These are phyloP conservation scores for Aldrovandia affinis DNA, from an alignment of 2,797 vertebrate species.

Conservation along the genomic window DNA sequence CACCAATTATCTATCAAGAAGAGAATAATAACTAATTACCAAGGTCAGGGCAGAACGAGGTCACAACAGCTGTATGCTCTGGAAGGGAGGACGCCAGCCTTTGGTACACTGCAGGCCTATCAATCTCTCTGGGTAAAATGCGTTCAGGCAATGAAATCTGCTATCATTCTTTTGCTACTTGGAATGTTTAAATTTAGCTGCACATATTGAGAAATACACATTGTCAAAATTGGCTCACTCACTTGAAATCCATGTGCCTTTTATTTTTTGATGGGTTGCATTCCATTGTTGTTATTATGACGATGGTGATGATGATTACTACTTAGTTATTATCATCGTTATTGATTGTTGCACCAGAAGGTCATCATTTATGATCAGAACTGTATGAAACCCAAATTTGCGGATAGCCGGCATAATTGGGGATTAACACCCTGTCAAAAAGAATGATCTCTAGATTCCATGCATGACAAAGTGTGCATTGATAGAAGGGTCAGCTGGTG, in stretches of 20 bases:
- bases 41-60: constrained; percentile 74
- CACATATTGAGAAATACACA: background rate
- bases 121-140: constrained; percentile 42
- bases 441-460: too few species aligned
- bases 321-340: background rate
- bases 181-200: background rate
- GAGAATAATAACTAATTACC: constrained; percentile 78
- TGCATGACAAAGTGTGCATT: too few species aligned
- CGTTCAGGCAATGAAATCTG: background rate
- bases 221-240: background rate
- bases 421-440: too few species aligned
- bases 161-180: background rate
- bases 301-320: constrained; percentile 17
- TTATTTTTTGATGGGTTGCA: background rate
- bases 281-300: background rate
- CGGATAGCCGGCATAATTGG: too few species aligned
- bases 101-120: constrained; percentile 43
- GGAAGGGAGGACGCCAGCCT: constrained; percentile 39
- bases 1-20: constrained; percentile 93
- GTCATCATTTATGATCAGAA: too few species aligned
- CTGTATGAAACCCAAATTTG: too few species aligned
- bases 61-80: constrained; percentile 67
- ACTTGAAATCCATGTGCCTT: background rate
- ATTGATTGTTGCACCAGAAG: too few species aligned
- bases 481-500: too few species aligned